These are phyloP conservation scores for Agrochola litura DNA, from an alignment of 2,888 invertebrate genomes.

Conservation along the genomic window DNA sequence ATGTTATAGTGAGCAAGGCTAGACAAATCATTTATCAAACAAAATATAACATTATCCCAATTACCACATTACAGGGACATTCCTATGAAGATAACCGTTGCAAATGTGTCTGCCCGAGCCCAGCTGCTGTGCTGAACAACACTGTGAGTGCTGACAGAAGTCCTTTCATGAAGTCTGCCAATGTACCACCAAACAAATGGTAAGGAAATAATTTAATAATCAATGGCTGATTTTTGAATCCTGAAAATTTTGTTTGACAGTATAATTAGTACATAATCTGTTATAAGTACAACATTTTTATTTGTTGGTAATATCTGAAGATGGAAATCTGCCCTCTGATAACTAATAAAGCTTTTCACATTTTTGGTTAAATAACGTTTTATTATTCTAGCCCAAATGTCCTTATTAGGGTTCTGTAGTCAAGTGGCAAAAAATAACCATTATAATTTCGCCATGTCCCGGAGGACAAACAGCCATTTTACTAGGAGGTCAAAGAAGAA, in stretches of 20 bases:
- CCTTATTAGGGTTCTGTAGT: not conserved
- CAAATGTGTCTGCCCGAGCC: conserved; percentile 96
- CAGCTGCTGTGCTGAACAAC: conserved; percentile 93
- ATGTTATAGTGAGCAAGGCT: not conserved
- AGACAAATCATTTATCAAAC: not conserved
- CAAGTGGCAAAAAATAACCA: not conserved
- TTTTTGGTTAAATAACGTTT: not conserved
- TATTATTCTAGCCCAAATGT: not conserved
- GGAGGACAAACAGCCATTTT: no score
- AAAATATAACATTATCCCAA: not conserved
- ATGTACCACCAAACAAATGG: conserved; percentile 96
- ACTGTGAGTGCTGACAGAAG: conserved; percentile 92
- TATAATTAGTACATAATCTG: not conserved
- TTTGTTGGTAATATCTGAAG: not conserved
- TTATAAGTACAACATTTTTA: not conserved
- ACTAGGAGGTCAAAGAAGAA: no score
- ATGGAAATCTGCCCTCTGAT: not conserved
- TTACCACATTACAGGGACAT: conserved; percentile 45
- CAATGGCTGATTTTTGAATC: not conserved
- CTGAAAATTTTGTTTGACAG: not conserved
- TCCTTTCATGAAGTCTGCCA: conserved; percentile 92
- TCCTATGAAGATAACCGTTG: conserved; percentile 96
- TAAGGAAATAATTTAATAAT: conserved; percentile 74
- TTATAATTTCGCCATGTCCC: not conserved
- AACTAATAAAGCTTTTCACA: not conserved